Percentiles rank a stretch among this genome's conserved stretches.
phyloP scores from a whole-genome alignment of 2,797 vertebrate species.

The Enteromius unitaeniatus region DNA sequence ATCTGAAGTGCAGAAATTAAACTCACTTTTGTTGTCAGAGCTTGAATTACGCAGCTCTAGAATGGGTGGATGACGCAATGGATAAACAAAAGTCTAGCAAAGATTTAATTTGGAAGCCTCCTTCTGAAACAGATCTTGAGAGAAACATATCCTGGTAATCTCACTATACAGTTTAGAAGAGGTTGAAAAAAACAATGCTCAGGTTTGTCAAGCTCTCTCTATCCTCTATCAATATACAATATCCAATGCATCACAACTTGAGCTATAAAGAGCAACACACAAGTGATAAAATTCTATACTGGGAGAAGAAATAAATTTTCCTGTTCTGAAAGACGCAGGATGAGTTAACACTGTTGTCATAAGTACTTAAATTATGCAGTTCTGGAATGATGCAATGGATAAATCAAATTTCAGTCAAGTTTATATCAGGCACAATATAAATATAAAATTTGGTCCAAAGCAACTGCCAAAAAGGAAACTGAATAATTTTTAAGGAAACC shows the following conservation, averaged over 20 bases:
- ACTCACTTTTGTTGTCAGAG: too few species aligned
- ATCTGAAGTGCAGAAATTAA: too few species aligned
- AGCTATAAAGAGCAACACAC: background rate
- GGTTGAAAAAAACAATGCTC: background rate
- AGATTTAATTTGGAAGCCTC: too few species aligned
- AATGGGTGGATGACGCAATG: background rate
- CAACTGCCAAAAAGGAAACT: background rate
- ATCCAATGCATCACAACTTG: background rate
- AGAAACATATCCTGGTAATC: background rate
- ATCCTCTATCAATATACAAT: background rate
- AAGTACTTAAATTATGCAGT: background rate
- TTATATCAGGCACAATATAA: constrained; percentile 26
- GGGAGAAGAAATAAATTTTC: background rate
- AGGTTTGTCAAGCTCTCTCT: background rate
- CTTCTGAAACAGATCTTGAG: background rate
- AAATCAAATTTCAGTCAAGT: constrained; percentile 24
- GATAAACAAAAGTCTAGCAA: too few species aligned
- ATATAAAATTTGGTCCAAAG: background rate
- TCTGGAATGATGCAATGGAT: constrained; percentile 20
- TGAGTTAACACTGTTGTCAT: background rate
- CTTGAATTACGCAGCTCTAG: background rate
- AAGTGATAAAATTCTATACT: background rate
- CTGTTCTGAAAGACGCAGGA: background rate
- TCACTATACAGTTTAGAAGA: background rate
- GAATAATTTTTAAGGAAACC: constrained; percentile 5